Evolutionary conservation across 2,797 vertebrate species (phyloP).

Genomic region (Mormyrops attenuatus): DNA sequence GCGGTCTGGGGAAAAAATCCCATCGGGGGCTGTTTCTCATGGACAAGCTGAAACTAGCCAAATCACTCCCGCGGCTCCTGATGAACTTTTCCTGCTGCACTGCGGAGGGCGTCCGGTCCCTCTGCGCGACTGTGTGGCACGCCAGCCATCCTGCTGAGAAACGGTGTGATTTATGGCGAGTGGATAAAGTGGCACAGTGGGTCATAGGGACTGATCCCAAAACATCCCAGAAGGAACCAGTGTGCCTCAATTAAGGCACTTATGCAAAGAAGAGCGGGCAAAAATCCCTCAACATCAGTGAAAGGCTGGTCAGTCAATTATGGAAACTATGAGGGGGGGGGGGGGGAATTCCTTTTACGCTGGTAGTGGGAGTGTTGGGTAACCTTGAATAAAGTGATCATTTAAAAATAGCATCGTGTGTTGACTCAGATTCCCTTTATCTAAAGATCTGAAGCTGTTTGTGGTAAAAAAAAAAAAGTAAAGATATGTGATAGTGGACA

Average conservation of each 20-base stretch:
- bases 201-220: background rate
- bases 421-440: background rate
- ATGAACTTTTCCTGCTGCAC: background rate
- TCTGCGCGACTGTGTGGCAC: background rate
- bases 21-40: background rate
- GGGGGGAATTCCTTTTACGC: no score
- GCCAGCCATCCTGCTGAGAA: background rate
- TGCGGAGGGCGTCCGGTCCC: background rate
- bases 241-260: background rate
- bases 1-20: background rate
- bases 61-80: background rate
- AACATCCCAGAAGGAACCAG: background rate
- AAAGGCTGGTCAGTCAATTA: background rate
- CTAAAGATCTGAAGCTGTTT: background rate
- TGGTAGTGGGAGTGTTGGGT: background rate
- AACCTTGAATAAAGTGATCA: background rate
- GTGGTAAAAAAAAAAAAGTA: no score
- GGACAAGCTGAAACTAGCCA: background rate
- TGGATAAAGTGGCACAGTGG: background rate
- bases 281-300: background rate
- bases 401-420: background rate
- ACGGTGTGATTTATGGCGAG: background rate
- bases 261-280: background rate
- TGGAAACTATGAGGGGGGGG: background rate
- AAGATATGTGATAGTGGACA: no score